These are phyloP conservation scores for Campaea margaritaria DNA, from an alignment of 2,888 invertebrate species.

Conservation along the genomic window DNA sequence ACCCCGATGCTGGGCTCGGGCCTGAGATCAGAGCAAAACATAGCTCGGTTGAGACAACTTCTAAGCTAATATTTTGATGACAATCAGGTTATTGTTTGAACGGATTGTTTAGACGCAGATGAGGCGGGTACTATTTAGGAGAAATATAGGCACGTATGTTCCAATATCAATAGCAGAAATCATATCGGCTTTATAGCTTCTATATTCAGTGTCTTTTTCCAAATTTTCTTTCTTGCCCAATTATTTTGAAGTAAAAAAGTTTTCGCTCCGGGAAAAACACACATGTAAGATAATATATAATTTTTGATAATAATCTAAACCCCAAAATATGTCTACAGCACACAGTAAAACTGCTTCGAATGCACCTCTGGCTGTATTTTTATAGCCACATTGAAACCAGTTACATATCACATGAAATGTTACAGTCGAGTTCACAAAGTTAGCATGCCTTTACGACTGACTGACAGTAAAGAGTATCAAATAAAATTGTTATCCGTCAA, in stretches of 20 bases:
- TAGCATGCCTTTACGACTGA: conserved; percentile 60
- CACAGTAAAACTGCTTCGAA: conserved; percentile 1
- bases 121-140: no score
- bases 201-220: no score
- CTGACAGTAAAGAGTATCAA: conserved; percentile 70
- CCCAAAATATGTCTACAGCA: neutral
- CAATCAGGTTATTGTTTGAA: conserved; percentile 14
- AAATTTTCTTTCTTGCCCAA: no score
- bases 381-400: conserved; percentile 18
- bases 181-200: no score
- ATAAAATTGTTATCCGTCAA: conserved; percentile 79
- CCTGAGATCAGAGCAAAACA: conserved; percentile 42
- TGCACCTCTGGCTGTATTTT: conserved; percentile 9
- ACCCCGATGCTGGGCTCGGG: conserved; percentile 46
- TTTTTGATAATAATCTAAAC: no score
- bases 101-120: conserved; percentile 1
- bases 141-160: no score
- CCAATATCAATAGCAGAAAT: no score
- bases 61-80: conserved; percentile 21
- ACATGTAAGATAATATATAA: no score
- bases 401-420: conserved; percentile 37
- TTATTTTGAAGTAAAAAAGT: no score
- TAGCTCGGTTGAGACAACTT: conserved; percentile 35
- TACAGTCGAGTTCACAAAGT: conserved; percentile 39
- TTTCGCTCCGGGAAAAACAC: no score